Evolutionary conservation across 2,888 invertebrate genomes (phyloP).

Genomic region (Troides helena): DNA sequence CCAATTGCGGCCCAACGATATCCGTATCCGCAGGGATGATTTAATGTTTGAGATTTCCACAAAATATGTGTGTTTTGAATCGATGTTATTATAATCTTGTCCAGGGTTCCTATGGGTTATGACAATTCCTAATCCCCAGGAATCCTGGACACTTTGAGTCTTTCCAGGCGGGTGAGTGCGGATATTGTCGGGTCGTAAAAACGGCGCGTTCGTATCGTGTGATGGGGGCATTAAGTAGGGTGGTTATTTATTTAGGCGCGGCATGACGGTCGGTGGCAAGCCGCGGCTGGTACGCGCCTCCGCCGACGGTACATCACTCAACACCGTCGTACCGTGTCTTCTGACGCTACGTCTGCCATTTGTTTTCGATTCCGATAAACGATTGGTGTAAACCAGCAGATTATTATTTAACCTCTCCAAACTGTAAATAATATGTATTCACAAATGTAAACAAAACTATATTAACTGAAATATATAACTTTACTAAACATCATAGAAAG

Average conservation of each 20-base stretch:
- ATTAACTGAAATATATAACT: too few species aligned
- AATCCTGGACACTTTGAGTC: conserved; percentile 33
- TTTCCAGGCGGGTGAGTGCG: conserved; percentile 44
- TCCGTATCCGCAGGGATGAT: too few species aligned
- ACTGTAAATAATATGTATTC: too few species aligned
- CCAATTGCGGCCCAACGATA: too few species aligned
- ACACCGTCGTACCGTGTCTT: conserved; percentile 23
- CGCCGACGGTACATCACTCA: conserved; percentile 40
- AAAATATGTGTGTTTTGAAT: too few species aligned
- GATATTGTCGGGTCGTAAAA: conserved; percentile 67
- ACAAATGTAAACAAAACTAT: too few species aligned
- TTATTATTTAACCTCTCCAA: too few species aligned
- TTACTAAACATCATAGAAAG: too few species aligned
- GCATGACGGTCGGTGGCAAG: conserved; percentile 47
- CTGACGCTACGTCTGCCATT: conserved; percentile 31
- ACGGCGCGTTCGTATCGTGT: conserved; percentile 56
- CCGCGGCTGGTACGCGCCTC: conserved; percentile 48
- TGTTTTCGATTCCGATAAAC: conserved; percentile 30
- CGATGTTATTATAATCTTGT: too few species aligned
- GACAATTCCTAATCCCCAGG: conserved; percentile 16
- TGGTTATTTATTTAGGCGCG: conserved; percentile 75
- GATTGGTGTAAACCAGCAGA: too few species aligned
- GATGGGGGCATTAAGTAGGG: conserved; percentile 63
- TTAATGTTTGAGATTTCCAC: too few species aligned
- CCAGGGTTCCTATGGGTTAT: too few species aligned